phyloP scores from a whole-genome alignment of 2,113 vertebrate genomes.

The Albula glossodonta region DNA sequence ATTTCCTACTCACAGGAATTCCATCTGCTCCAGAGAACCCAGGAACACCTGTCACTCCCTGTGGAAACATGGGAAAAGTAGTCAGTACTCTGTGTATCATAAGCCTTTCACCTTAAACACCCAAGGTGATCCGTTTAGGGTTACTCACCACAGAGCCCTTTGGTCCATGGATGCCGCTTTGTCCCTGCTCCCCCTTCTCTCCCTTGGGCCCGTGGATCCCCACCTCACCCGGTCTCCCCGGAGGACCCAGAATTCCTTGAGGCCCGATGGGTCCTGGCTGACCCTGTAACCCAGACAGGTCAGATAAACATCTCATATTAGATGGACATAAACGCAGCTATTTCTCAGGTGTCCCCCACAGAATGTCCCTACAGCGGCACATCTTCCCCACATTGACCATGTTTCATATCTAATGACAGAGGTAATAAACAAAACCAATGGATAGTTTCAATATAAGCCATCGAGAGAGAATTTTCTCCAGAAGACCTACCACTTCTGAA shows the following conservation, averaged over 20 bases:
- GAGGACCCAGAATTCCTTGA: slow-evolving; percentile 79
- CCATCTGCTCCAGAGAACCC: slow-evolving; percentile 89
- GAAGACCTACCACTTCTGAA: too few species aligned
- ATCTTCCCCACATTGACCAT: too few species aligned
- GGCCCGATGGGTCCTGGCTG: slow-evolving; percentile 80
- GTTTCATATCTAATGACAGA: too few species aligned
- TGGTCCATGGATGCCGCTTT: slow-evolving; percentile 74
- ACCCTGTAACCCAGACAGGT: slow-evolving; percentile 70
- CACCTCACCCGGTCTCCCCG: slow-evolving; percentile 76
- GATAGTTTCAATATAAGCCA: too few species aligned
- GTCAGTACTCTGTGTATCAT: neutral
- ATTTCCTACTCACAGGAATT: slow-evolving; percentile 82
- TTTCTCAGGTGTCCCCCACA: too few species aligned
- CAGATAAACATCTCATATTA: neutral
- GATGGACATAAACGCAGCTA: neutral
- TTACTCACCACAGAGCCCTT: slow-evolving; percentile 83
- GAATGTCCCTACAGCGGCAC: too few species aligned
- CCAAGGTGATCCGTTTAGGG: neutral
- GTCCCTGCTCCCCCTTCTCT: slow-evolving; percentile 83
- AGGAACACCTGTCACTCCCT: slow-evolving; percentile 88
- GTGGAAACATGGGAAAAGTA: slow-evolving; percentile 10
- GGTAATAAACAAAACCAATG: too few species aligned
- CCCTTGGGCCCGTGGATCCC: slow-evolving; percentile 88
- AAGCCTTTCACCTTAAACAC: too few species aligned
- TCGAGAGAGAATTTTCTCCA: too few species aligned